Percentiles rank a stretch among this genome's conserved stretches.
phyloP scores from a whole-genome alignment of 2,113 vertebrate genomes.

The Malurus melanocephalus region DNA sequence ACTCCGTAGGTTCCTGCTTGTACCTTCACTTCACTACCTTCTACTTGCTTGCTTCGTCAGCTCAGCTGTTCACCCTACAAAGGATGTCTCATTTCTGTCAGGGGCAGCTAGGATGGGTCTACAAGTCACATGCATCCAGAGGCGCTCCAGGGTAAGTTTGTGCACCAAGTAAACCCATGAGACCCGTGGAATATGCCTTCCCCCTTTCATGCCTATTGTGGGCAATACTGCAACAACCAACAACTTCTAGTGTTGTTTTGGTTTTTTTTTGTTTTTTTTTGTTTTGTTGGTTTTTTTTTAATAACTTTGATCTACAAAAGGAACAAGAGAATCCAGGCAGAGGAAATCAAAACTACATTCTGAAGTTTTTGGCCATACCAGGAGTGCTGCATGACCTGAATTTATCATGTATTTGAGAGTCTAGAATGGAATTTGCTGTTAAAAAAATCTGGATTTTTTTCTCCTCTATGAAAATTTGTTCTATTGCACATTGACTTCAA shows the following conservation, averaged over 20 bases:
- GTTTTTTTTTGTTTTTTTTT: too few species aligned
- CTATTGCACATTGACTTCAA: not conserved
- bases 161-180: not conserved
- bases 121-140: not conserved
- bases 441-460: not conserved
- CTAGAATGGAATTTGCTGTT: not conserved
- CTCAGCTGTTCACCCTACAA: conserved; percentile 28
- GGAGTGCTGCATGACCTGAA: not conserved
- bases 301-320: not conserved
- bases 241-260: not conserved
- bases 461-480: not conserved
- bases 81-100: conserved; percentile 22
- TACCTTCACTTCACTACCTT: not conserved
- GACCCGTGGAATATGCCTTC: not conserved
- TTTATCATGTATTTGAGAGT: not conserved
- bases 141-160: not conserved
- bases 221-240: not conserved
- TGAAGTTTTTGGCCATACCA: not conserved
- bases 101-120: conserved; percentile 7
- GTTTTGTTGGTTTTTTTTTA: not conserved
- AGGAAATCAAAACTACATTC: not conserved
- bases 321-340: not conserved
- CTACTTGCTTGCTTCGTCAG: not conserved
- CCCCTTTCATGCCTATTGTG: not conserved
- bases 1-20: not conserved